Evolutionary conservation across 2,888 invertebrate genomes (phyloP), one percentile per base, ranked within the genome.

Genomic region (Eilema griseolum): DNA sequence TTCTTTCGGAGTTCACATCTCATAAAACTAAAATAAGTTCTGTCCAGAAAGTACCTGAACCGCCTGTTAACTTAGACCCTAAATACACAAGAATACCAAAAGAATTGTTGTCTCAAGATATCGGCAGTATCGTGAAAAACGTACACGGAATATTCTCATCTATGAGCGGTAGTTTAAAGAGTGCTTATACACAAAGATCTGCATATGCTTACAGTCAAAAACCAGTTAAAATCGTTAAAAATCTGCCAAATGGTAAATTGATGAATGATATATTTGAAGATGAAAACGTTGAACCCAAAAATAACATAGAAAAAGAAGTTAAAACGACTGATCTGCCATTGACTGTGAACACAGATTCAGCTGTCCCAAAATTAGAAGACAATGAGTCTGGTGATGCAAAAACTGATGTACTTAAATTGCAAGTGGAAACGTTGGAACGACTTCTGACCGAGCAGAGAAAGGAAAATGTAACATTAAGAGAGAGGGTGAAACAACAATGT

Each of bases 81-180:
- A 84, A 86, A 73, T 92, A 92, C 37, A 71, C 89, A 0, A 84
- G 91, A 52, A 80, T 93, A 82, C 92, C 93, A 0, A 95, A 94
- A 83, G 95, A 95, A 74, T 79, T 94, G 0, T 69, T 95, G 1
- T 88, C 93, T 0, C 95, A 93, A 87, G 95, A 95, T 60, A 80
- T 95, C 0, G 94, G 95, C 0, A 93, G 89, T 72, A 92, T 95
- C 2, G 95, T 95, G 1, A 95, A 95, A 80, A 95, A 95, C 84
- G 95, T 95, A 0, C 95, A 95, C 5, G 95, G 95, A 0, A 93
- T 95, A 80, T 95, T 95, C 74, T 95, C 95, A 0, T 92, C 93
- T 0, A 92, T 95, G 0, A 94, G 95, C 8, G 95, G 95, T 0
- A 94, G 93, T 66, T 80, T 95, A 8, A 95, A 94, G 75, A 92